A percentile compares a stretch with the other conserved stretches of the same genome.
phyloP scores from a whole-genome alignment of 2,888 invertebrate genomes.

The Tenthredo mesomela region DNA sequence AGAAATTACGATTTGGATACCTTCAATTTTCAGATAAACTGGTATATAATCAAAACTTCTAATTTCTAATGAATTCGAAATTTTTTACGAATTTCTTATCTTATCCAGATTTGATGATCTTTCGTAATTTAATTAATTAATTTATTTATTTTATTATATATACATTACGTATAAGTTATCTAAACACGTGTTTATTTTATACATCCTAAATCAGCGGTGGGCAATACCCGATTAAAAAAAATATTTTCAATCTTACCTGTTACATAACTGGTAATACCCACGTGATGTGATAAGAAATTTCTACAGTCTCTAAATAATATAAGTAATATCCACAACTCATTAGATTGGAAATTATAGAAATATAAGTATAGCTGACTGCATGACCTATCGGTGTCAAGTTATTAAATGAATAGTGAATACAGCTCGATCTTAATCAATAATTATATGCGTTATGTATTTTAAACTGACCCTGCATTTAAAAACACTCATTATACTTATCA shows the following conservation, averaged over 20 bases:
- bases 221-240: neutral
- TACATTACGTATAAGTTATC: neutral
- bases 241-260: neutral
- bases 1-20: neutral
- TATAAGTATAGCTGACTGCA: no score
- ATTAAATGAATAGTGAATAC: neutral
- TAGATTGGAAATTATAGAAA: slow-evolving; percentile 10
- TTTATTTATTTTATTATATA: neutral
- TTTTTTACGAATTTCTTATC: neutral
- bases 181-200: neutral
- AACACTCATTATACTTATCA: neutral
- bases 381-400: neutral
- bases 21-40: neutral
- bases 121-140: neutral
- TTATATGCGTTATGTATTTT: neutral
- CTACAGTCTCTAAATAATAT: neutral
- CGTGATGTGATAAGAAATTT: neutral
- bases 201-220: neutral
- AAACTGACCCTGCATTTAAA: neutral
- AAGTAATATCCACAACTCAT: neutral
- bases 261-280: neutral
- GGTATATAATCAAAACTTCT: neutral
- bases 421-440: neutral
- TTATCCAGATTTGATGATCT: no score
- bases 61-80: neutral